Evolutionary conservation across 2,113 vertebrate genomes (phyloP).

Genomic region (Seriola quinqueradiata): DNA sequence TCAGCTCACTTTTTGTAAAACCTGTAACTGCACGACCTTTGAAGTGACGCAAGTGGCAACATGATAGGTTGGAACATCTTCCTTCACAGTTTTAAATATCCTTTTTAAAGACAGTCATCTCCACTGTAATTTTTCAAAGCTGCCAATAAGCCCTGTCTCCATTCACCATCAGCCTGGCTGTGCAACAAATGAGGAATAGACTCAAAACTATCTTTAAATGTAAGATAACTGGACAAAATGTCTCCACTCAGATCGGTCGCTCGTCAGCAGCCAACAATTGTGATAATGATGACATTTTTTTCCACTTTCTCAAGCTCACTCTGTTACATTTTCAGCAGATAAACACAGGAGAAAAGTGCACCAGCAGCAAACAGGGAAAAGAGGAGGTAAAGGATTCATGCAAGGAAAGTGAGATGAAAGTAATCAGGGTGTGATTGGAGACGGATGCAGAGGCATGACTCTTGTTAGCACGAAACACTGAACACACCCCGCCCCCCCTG

Average conservation of each 20-base stretch:
- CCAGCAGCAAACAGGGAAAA: background rate
- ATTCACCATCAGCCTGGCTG: background rate
- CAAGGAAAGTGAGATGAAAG: background rate
- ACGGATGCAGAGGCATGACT: constrained; percentile 9
- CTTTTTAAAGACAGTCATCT: background rate
- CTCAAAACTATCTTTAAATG: constrained; percentile 13
- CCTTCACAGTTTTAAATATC: constrained; percentile 4
- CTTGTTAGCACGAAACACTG: constrained; percentile 38
- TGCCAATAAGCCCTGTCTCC: constrained; percentile 25
- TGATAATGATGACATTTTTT: background rate
- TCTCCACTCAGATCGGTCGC: background rate
- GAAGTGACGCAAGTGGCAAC: constrained; percentile 34
- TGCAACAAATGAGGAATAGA: background rate
- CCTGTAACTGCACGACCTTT: constrained; percentile 29
- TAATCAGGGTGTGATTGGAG: constrained; percentile 23
- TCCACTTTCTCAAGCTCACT: background rate
- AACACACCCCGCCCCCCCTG: constrained; percentile 16
- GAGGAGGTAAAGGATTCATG: background rate
- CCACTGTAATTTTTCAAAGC: background rate
- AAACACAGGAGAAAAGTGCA: background rate
- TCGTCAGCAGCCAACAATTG: background rate
- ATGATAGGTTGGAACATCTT: constrained; percentile 16
- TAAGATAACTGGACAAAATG: background rate
- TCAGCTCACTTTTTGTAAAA: constrained; percentile 27
- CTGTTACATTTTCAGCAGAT: background rate